Conservation (phyloP, 2,113 vertebrate genomes). For the Malurus cyaneus region DNA sequence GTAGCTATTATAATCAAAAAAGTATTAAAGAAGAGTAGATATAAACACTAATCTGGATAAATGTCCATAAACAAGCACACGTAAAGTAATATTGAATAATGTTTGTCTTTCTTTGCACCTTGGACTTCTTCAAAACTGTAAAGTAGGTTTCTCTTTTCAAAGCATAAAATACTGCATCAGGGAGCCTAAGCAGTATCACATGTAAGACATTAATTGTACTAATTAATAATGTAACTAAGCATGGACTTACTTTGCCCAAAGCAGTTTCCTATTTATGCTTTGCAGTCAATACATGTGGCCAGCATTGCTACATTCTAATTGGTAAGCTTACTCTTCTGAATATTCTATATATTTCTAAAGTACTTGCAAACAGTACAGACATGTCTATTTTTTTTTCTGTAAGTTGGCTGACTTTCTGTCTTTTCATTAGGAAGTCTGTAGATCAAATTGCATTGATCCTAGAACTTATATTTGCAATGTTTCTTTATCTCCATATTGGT, state of each 20-base stretch:
- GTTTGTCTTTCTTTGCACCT: neutral
- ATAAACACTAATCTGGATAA: neutral
- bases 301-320: neutral
- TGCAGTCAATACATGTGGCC: neutral
- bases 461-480: neutral
- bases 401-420: neutral
- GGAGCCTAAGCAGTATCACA: neutral
- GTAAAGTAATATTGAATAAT: neutral
- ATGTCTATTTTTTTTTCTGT: neutral
- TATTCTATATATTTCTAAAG: neutral
- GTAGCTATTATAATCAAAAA: neutral
- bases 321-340: neutral
- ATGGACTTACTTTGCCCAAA: neutral
- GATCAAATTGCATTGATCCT: neutral
- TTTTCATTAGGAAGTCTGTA: neutral
- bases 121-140: neutral
- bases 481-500: neutral
- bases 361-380: neutral
- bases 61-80: neutral
- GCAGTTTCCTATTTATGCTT: accelerated
- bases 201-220: neutral
- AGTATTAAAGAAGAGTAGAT: neutral
- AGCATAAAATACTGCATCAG: neutral
- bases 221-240: neutral
- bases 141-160: neutral